phyloP scores from a whole-genome alignment of 2,113 vertebrate species.

The Gadus chalcogrammus region DNA sequence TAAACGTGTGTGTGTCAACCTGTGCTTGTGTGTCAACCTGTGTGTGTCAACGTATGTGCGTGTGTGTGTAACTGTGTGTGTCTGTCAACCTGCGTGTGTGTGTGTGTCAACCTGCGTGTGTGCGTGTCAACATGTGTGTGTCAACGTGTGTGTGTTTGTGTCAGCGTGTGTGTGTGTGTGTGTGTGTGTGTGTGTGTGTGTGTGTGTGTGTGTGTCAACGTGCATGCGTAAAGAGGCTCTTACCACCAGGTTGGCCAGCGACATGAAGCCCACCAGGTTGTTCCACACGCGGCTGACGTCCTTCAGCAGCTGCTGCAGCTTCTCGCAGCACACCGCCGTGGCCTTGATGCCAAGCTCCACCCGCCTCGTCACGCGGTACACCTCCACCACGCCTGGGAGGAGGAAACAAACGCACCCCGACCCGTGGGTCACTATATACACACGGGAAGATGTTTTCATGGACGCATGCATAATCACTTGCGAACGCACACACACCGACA shows the following conservation, averaged over 20 bases:
- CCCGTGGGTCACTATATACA: background rate
- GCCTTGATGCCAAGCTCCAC: conserved; percentile 97
- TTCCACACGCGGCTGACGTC: conserved; percentile 96
- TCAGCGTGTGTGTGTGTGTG: no score
- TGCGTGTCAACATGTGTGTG: background rate
- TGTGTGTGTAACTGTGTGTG: background rate
- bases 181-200: no score
- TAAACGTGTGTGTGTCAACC: no score
- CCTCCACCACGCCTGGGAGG: conserved; percentile 90
- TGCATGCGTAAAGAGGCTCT: conserved; percentile 43
- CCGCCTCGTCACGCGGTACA: conserved; percentile 90
- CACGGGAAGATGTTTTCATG: background rate
- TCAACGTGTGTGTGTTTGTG: background rate
- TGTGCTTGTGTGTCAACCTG: background rate
- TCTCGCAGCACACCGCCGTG: conserved; percentile 92
- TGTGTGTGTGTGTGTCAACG: background rate
- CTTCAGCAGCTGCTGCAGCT: conserved; percentile 91
- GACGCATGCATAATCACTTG: background rate
- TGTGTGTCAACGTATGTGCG: background rate
- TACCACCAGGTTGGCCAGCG: conserved; percentile 88
- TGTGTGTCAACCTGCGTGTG: background rate
- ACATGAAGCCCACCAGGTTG: conserved; percentile 97
- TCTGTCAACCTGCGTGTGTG: conserved; percentile 2
- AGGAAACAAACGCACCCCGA: background rate
- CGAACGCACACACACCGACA: no score